These are phyloP conservation scores for Brienomyrus longianalis DNA, from an alignment of 2,113 vertebrate genomes.

Conservation along the genomic window DNA sequence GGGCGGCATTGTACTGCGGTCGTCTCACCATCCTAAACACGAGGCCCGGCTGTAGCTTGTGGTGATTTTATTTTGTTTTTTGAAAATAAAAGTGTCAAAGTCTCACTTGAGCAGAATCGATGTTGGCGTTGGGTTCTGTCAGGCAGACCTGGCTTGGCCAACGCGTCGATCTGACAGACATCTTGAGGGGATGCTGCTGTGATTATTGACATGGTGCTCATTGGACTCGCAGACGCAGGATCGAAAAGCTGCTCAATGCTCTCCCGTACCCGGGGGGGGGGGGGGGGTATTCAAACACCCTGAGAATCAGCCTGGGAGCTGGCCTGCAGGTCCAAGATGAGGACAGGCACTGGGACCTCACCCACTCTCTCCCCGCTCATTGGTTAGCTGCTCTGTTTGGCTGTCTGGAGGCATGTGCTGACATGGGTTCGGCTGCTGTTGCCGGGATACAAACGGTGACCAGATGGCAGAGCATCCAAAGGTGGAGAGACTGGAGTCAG, in stretches of 20 bases:
- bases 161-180: background rate
- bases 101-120: background rate
- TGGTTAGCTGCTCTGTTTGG: background rate
- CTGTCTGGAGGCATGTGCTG: background rate
- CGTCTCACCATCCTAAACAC: background rate
- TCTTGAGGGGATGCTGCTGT: background rate
- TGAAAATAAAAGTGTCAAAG: background rate
- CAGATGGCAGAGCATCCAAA: background rate
- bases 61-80: background rate
- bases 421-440: slow-evolving; percentile 10
- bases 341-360: background rate
- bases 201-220: background rate
- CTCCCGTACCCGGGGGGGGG: background rate
- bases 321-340: background rate
- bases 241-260: background rate
- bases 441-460: background rate
- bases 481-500: background rate
- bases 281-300: background rate
- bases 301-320: background rate
- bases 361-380: background rate
- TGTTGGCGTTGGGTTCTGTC: background rate
- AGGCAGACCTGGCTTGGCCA: background rate
- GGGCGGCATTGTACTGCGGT: background rate
- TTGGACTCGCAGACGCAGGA: background rate
- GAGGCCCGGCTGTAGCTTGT: background rate